Conservation (phyloP, 2,888 invertebrate genomes). For the Cantharis nigra region DNA sequence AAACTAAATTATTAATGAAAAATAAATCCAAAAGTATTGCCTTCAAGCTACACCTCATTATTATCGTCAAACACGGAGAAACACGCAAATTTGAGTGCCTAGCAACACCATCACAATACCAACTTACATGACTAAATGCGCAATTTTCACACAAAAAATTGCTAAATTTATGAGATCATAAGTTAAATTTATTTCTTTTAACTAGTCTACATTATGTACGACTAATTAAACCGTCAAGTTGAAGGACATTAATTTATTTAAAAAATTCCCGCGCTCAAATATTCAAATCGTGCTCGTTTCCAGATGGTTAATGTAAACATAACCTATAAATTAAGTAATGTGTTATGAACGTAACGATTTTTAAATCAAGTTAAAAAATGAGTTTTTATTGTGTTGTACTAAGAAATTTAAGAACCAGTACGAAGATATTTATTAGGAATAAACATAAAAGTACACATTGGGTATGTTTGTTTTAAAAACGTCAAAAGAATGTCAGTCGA, state of each 20-base stretch:
- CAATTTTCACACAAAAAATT: slow-evolving; percentile 8
- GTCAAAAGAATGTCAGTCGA: not conserved
- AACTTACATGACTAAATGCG: slow-evolving; percentile 17
- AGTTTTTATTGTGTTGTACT: not conserved
- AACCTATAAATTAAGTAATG: not conserved
- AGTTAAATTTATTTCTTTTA: slow-evolving; percentile 13
- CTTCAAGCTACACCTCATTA: not conserved
- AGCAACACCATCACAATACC: slow-evolving; percentile 9
- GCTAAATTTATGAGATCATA: slow-evolving; percentile 14
- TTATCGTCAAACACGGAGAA: not conserved
- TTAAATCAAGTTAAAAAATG: not conserved
- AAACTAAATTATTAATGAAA: not conserved
- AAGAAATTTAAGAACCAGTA: not conserved
- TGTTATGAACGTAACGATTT: not conserved
- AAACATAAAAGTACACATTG: slow-evolving; percentile 48
- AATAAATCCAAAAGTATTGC: not conserved
- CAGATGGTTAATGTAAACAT: not conserved
- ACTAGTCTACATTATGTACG: not conserved
- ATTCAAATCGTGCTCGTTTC: not conserved
- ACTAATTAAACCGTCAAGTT: not conserved
- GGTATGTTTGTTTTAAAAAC: slow-evolving; percentile 41
- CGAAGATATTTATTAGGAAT: slow-evolving; percentile 36
- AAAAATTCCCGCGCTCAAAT: not conserved
- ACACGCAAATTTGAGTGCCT: not conserved
- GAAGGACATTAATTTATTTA: not conserved